These are phyloP conservation scores for Hecatera dysodea DNA, from an alignment of 2,888 invertebrate species.

Conservation along the genomic window DNA sequence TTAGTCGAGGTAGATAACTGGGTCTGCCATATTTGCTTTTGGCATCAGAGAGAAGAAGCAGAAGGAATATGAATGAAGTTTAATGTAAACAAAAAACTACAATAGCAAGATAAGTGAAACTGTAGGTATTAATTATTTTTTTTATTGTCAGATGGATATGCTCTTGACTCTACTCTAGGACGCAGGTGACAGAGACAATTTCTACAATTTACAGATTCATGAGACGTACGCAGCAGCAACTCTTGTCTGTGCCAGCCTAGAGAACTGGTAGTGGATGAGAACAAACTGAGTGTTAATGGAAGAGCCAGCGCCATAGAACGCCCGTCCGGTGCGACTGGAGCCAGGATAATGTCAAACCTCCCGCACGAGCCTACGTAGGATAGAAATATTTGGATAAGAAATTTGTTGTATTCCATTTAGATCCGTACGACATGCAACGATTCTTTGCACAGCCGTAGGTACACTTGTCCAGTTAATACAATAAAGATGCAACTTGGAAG, in stretches of 20 bases:
- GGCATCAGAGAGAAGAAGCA: too few relatives aligned
- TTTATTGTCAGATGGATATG: too few relatives aligned
- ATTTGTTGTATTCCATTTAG: too few relatives aligned
- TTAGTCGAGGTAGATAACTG: constrained; percentile 28
- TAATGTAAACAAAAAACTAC: background rate
- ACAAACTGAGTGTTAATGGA: constrained; percentile 97
- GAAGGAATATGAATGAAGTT: background rate
- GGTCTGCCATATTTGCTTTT: background rate
- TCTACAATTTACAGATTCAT: constrained; percentile 94
- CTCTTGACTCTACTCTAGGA: too few relatives aligned
- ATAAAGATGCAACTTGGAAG: too few relatives aligned
- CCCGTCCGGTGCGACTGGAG: constrained; percentile 97
- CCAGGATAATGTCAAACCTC: constrained; percentile 86
- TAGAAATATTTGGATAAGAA: too few relatives aligned
- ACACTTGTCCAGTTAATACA: too few relatives aligned
- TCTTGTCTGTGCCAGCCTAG: constrained; percentile 92
- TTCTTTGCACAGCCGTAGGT: too few relatives aligned
- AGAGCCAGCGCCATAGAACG: constrained; percentile 99
- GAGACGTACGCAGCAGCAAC: constrained; percentile 76
- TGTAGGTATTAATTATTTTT: too few relatives aligned
- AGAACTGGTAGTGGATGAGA: constrained; percentile 95
- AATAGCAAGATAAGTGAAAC: background rate
- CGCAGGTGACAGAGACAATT: too few relatives aligned
- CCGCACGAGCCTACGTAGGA: constrained; percentile 36
- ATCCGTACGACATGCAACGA: background rate